phyloP scores from a whole-genome alignment of 2,888 invertebrate species.

The Conomelus anceps region DNA sequence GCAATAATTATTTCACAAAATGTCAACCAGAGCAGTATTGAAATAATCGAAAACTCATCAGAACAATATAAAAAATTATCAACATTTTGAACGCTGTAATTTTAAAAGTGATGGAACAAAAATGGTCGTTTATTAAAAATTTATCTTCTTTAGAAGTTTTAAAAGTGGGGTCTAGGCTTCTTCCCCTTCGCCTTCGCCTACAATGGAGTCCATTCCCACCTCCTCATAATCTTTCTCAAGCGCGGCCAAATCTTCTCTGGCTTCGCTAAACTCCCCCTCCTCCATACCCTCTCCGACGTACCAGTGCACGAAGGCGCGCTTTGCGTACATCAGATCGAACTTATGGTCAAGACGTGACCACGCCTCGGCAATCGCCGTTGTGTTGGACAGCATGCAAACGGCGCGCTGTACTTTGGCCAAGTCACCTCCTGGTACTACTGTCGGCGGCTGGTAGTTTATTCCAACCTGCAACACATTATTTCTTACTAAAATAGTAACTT shows the following conservation, averaged over 20 bases:
- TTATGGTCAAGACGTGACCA: constrained; percentile 62
- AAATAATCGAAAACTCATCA: background rate
- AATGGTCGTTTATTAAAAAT: no score
- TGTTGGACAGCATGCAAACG: constrained; percentile 62
- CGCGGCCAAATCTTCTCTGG: constrained; percentile 56
- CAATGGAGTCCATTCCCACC: constrained; percentile 69
- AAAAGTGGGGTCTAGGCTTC: constrained; percentile 31
- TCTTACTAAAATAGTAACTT: no score
- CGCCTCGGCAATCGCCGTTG: constrained; percentile 60
- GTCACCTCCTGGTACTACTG: constrained; percentile 47
- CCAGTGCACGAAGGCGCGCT: constrained; percentile 66
- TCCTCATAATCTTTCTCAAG: constrained; percentile 84
- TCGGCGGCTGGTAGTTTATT: constrained; percentile 49
- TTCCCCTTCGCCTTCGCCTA: constrained; percentile 59
- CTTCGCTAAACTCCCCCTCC: constrained; percentile 60
- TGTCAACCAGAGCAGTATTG: background rate
- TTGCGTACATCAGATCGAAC: constrained; percentile 62
- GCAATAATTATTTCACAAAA: background rate
- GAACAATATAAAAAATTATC: background rate
- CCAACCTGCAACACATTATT: constrained; percentile 33
- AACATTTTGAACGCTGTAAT: background rate
- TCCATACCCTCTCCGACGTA: constrained; percentile 77
- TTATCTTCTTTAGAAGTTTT: background rate
- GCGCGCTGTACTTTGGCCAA: constrained; percentile 56
- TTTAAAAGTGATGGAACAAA: no score